Base-by-base conservation (phyloP, 2,888 invertebrate genomes). In the Seira sanloemensis region DNA sequence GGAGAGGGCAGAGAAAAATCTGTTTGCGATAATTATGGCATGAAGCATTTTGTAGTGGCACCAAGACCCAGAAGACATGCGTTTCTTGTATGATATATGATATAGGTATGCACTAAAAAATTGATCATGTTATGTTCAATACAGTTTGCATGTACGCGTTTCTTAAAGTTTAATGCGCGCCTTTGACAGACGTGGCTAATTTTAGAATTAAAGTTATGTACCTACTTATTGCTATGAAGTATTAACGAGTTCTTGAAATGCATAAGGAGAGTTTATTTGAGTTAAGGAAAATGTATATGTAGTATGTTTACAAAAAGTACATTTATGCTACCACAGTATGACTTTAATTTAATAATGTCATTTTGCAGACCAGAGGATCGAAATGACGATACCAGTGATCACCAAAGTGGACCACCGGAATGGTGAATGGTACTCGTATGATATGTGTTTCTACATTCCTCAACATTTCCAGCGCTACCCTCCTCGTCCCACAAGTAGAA, bases 391-490 rank as follows among this genome's bases (percentile, higher is more conserved):
- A 12, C 89, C 89, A 72, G 86, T 89, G 4, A 82, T 74, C 46
- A 88, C 88, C 2, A 86, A 86, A 83, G 84, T 89, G 12, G 88
- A 88, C 58, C 88, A 88, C 50, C 73, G 88, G 9, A 88, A 89
- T 77, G 88, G 88, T n/a, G 87, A 88, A 25, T 54, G 88, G 62
- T 82, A 87, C 72, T 88, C 86, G 2, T 88, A 88, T 67, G 87
- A 88, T 85, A 88, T 88, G 88, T 89, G 89, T 58, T 88, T 89
- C 79, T 89, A 85, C 62, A 78, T 89, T 19, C 88, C 88, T 12
- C 26, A 87, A 81, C 88, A 88, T 27, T 77, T 87, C 58, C 88
- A 87, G 66, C 26, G 24, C 1, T 73, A 83, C 78, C 88, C 88
- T 9, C 88, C 89, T 12, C 72, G 19, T 24, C 88, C 90, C 12